phyloP scores from a whole-genome alignment of 2,113 vertebrate species.

The Phaethon lepturus region DNA sequence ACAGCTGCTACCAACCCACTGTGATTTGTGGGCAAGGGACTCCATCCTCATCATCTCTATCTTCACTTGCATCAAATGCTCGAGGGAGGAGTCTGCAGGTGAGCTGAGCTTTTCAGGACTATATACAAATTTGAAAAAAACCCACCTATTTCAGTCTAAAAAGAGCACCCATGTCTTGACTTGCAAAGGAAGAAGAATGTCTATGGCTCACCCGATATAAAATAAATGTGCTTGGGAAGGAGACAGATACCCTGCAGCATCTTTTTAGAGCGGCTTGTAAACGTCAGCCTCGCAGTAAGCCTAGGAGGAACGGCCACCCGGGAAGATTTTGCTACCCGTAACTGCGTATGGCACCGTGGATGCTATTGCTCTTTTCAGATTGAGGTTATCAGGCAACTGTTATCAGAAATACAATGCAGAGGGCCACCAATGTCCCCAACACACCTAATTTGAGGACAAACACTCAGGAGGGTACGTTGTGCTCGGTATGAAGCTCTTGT shows the following conservation, averaged over 20 bases:
- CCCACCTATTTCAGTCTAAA: background rate
- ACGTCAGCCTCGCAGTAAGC: background rate
- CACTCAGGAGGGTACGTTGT: background rate
- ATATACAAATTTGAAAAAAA: background rate
- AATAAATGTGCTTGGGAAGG: background rate
- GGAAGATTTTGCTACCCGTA: background rate
- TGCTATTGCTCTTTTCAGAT: background rate
- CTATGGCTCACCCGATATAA: background rate
- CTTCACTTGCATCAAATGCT: background rate
- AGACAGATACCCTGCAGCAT: background rate
- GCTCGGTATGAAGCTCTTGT: background rate
- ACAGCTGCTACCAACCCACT: background rate
- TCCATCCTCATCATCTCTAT: background rate
- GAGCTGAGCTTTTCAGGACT: background rate
- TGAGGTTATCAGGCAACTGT: background rate
- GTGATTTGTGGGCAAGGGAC: rapidly evolving
- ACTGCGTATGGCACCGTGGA: background rate
- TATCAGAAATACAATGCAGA: background rate
- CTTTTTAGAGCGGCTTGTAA: background rate
- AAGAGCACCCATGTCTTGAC: background rate
- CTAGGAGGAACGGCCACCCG: background rate
- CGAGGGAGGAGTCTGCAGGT: background rate
- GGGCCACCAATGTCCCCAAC: background rate
- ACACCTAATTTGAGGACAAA: background rate
- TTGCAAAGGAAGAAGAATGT: background rate